A percentile compares a stretch with the other conserved stretches of the same genome.
These are phyloP conservation scores for Tamias sibiricus DNA, from an alignment of 2,113 vertebrate genomes.

Conservation along the genomic window DNA sequence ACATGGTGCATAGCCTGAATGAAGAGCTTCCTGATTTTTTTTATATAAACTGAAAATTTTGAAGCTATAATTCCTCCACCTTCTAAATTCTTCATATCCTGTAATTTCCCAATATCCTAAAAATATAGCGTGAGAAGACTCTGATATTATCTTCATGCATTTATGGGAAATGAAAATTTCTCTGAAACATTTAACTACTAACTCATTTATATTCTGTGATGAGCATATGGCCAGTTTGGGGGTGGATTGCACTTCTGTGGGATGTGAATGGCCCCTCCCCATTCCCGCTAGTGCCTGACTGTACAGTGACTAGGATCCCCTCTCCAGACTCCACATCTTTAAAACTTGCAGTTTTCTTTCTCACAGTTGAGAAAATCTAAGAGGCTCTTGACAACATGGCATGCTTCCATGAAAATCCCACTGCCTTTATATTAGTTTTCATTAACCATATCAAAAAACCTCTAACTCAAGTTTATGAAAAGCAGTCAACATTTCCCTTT, in stretches of 20 bases:
- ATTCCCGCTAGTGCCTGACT: not conserved
- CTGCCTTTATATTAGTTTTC: slow-evolving; percentile 5
- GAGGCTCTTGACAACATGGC: slow-evolving; percentile 4
- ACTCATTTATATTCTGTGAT: slow-evolving; percentile 7
- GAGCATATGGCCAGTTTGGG: not conserved
- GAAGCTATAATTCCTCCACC: slow-evolving; percentile 57
- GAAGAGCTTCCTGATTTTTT: slow-evolving; percentile 77
- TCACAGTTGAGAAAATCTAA: slow-evolving; percentile 40
- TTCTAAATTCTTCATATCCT: slow-evolving; percentile 53
- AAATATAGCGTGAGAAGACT: slow-evolving; percentile 52
- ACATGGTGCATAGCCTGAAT: slow-evolving; percentile 84
- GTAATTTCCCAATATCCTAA: slow-evolving; percentile 62
- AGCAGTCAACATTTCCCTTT: slow-evolving; percentile 17
- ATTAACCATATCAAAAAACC: slow-evolving; percentile 22
- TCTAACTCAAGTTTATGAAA: slow-evolving; percentile 48
- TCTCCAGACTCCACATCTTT: not conserved
- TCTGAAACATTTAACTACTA: slow-evolving; percentile 22
- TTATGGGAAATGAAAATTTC: slow-evolving; percentile 52
- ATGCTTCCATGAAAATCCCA: slow-evolving; percentile 51
- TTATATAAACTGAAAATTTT: slow-evolving; percentile 42
- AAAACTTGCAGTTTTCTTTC: slow-evolving; percentile 19
- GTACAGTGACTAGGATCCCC: not conserved
- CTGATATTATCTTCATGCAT: slow-evolving; percentile 52
- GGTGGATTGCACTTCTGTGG: not conserved
- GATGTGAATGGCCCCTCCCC: not conserved